A percentile compares a stretch with the other conserved stretches of the same genome.
Evolutionary conservation across 2,113 vertebrate species (phyloP).

Genomic region (Elachura formosa): DNA sequence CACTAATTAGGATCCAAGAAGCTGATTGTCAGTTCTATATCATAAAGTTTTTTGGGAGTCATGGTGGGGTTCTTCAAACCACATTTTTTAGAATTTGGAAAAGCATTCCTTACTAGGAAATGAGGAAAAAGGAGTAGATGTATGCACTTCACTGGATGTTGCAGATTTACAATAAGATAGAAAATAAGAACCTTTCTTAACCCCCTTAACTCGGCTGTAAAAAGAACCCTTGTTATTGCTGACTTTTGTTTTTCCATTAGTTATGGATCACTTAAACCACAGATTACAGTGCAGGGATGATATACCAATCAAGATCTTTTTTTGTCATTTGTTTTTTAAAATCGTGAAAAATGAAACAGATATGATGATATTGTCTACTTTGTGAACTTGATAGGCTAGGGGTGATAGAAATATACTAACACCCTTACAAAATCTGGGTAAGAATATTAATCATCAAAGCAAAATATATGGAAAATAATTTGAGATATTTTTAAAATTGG

Average conservation of each 20-base stretch:
- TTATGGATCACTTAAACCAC: not conserved
- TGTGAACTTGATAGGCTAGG: not conserved
- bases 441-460: not conserved
- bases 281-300: not conserved
- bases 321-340: not conserved
- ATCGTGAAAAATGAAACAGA: not conserved
- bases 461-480: not conserved
- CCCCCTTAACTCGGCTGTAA: not conserved
- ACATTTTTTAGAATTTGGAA: not conserved
- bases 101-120: not conserved
- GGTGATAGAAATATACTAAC: not conserved
- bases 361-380: not conserved
- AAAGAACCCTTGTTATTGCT: not conserved
- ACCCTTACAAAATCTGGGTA: not conserved
- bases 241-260: not conserved
- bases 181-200: not conserved
- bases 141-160: not conserved
- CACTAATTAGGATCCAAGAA: not conserved
- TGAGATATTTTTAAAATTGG: not conserved
- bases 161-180: not conserved
- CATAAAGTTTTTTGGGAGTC: not conserved
- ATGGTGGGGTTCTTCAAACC: not conserved
- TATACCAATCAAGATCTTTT: not conserved
- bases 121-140: not conserved
- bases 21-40: not conserved